Evolutionary conservation across 1,140 invertebrate species (phyloP).

Genomic region (Drosophila bifasciata): DNA sequence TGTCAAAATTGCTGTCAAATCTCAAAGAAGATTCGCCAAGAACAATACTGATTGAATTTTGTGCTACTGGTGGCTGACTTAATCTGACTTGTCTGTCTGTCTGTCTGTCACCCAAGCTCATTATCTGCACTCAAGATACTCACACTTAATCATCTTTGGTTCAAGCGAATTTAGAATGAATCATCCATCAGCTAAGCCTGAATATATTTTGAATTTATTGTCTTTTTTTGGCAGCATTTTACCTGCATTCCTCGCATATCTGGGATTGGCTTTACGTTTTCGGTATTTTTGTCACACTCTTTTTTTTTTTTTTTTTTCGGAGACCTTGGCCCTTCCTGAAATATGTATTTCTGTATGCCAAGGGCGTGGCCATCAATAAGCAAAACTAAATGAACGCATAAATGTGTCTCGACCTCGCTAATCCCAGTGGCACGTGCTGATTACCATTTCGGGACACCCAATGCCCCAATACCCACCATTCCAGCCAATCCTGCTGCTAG

Average conservation of each 20-base stretch:
- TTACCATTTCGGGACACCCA: slow-evolving; percentile 12
- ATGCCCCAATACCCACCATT: neutral
- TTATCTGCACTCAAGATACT: slow-evolving; percentile 39
- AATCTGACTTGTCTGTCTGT: too few relatives aligned
- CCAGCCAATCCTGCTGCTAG: neutral
- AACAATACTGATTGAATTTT: slow-evolving; percentile 11
- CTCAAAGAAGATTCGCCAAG: slow-evolving; percentile 3
- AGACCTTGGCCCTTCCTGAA: slow-evolving; percentile 9
- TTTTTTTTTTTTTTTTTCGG: too few relatives aligned
- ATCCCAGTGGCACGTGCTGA: slow-evolving; percentile 67
- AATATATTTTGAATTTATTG: slow-evolving; percentile 24
- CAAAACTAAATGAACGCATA: slow-evolving; percentile 55
- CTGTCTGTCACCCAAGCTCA: slow-evolving; percentile 3
- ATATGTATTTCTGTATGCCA: slow-evolving; percentile 46
- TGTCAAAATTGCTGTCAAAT: slow-evolving; percentile 30
- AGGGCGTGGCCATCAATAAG: slow-evolving; percentile 60
- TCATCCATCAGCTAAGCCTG: slow-evolving; percentile 24
- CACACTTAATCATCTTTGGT: slow-evolving; percentile 36
- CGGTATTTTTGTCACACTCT: slow-evolving; percentile 30
- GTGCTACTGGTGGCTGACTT: slow-evolving; percentile 1
- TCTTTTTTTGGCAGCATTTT: slow-evolving; percentile 20
- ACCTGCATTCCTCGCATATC: slow-evolving; percentile 26
- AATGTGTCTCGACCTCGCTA: slow-evolving; percentile 56
- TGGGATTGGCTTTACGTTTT: slow-evolving; percentile 6
- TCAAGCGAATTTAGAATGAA: slow-evolving; percentile 39